phyloP scores from a whole-genome alignment of 2,113 vertebrate genomes.

The Rutilus rutilus region DNA sequence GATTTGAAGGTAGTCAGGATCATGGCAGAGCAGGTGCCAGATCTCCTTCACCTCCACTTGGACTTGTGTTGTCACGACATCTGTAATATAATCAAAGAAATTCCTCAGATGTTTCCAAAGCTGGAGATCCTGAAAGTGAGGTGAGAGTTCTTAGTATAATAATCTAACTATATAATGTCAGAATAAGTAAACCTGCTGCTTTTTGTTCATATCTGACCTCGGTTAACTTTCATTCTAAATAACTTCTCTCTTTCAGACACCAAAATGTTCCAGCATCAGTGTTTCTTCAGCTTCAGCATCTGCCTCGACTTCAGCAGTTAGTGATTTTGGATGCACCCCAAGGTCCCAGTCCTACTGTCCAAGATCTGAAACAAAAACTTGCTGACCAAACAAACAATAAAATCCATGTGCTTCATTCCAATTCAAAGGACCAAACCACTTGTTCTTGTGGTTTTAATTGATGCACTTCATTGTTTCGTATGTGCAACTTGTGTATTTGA shows the following conservation, averaged over 20 bases:
- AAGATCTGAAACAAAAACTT: slow-evolving; percentile 39
- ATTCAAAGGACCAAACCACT: slow-evolving; percentile 4
- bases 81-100: slow-evolving; percentile 12
- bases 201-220: not conserved
- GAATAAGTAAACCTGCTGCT: not conserved
- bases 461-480: not conserved
- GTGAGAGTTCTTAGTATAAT: slow-evolving; percentile 30
- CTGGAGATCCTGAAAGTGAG: slow-evolving; percentile 55
- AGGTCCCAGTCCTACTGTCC: slow-evolving; percentile 9
- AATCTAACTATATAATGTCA: not conserved
- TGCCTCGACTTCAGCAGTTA: slow-evolving; percentile 50
- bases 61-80: slow-evolving; percentile 42
- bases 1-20: slow-evolving; percentile 31
- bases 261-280: slow-evolving; percentile 41
- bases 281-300: slow-evolving; percentile 43
- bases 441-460: slow-evolving; percentile 50
- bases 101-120: slow-evolving; percentile 53
- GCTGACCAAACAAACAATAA: slow-evolving; percentile 44
- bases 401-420: slow-evolving; percentile 48
- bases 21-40: slow-evolving; percentile 40
- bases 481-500: not conserved
- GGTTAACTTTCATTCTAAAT: not conserved
- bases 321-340: slow-evolving; percentile 51
- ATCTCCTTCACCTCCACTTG: slow-evolving; percentile 53
- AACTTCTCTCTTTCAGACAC: slow-evolving; percentile 45